A percentile compares a stretch with the other conserved stretches of the same genome.
phyloP scores from a whole-genome alignment of 2,797 vertebrate species.

The Emys orbicularis region DNA sequence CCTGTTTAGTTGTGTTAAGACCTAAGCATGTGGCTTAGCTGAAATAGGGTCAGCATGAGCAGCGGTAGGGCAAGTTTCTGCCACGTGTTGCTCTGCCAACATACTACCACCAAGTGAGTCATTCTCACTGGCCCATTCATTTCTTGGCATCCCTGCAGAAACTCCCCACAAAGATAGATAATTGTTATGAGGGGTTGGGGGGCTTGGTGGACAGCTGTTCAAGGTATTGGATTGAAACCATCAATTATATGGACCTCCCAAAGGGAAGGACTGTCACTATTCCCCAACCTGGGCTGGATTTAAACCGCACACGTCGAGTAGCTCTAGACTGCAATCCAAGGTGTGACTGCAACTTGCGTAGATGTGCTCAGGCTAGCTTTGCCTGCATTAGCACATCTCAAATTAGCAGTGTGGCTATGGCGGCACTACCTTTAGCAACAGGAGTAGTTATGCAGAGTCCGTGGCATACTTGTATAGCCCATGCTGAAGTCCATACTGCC shows the following conservation, averaged over 20 bases:
- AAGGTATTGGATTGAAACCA: background rate
- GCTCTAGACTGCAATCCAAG: background rate
- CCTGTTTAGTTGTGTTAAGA: no score
- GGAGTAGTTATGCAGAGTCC: background rate
- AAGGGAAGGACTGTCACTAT: background rate
- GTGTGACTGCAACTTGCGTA: no score
- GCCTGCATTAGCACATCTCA: background rate
- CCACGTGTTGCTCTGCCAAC: no score
- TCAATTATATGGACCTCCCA: background rate
- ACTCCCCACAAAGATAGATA: background rate
- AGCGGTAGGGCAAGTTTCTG: no score
- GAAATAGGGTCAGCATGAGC: no score
- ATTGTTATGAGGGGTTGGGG: background rate
- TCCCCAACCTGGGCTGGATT: background rate
- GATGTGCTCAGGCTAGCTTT: background rate
- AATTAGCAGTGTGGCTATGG: background rate
- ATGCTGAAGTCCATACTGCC: background rate
- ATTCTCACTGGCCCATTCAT: background rate
- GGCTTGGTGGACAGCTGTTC: background rate
- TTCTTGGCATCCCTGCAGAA: background rate
- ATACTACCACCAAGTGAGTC: no score
- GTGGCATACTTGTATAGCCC: no score
- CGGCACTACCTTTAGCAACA: background rate
- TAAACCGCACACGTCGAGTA: background rate
- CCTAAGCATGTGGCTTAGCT: no score